These are phyloP conservation scores for Agrotis clavis DNA, from an alignment of 2,888 invertebrate species.

Conservation along the genomic window DNA sequence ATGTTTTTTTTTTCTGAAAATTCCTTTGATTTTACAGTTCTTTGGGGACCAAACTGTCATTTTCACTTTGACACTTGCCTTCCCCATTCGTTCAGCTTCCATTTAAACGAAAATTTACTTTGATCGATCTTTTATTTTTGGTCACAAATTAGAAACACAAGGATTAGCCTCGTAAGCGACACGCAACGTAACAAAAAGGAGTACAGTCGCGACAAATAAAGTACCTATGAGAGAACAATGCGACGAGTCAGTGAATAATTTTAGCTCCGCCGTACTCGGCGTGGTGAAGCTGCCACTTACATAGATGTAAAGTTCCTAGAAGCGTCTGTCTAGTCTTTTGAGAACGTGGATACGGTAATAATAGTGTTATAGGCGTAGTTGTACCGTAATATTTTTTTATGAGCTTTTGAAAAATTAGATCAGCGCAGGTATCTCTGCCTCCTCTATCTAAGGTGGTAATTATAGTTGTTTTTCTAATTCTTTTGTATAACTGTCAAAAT, in stretches of 20 bases:
- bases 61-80: too few species aligned
- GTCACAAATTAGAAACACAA: constrained; percentile 84
- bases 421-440: background rate
- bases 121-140: constrained; percentile 81
- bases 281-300: constrained; percentile 73
- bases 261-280: constrained; percentile 83
- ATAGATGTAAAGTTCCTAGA: constrained; percentile 68
- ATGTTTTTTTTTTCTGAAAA: too few species aligned
- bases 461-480: background rate
- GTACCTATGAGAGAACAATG: constrained; percentile 90
- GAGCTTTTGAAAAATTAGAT: background rate
- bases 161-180: constrained; percentile 83
- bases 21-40: too few species aligned
- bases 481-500: background rate
- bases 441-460: background rate
- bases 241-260: constrained; percentile 89
- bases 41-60: too few species aligned
- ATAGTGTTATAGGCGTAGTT: constrained; percentile 8
- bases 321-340: constrained; percentile 31
- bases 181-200: constrained; percentile 84
- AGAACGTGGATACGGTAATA: constrained; percentile 15
- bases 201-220: constrained; percentile 85
- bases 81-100: constrained; percentile 57
- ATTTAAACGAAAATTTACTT: constrained; percentile 70
- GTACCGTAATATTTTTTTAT: background rate